Percentiles rank a stretch among this genome's conserved stretches.
Evolutionary conservation across 2,113 vertebrate species (phyloP).

Genomic region (Siniperca knerii): DNA sequence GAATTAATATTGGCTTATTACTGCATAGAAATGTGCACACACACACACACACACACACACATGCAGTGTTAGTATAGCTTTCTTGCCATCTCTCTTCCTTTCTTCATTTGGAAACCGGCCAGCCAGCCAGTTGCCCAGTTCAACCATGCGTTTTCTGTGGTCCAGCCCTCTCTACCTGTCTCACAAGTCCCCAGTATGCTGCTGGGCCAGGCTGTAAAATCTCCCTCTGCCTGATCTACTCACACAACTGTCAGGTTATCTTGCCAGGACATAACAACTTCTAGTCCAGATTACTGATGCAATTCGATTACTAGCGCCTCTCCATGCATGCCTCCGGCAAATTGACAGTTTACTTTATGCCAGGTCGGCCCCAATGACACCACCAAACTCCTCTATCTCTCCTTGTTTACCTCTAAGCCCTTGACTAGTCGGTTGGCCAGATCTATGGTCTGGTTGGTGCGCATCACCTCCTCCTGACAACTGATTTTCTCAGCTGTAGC

Average conservation of each 20-base stretch:
- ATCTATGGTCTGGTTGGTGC: constrained; percentile 83
- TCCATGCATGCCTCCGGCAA: constrained; percentile 50
- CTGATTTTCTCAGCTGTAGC: constrained; percentile 84
- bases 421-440: constrained; percentile 86
- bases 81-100: constrained; percentile 51
- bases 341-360: constrained; percentile 56
- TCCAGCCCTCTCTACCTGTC: constrained; percentile 82
- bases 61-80: constrained; percentile 31
- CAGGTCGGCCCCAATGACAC: constrained; percentile 56
- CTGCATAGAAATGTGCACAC: not conserved
- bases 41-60: not conserved
- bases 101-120: constrained; percentile 79
- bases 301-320: constrained; percentile 62
- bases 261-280: constrained; percentile 71
- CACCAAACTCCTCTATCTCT: constrained; percentile 41
- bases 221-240: constrained; percentile 57
- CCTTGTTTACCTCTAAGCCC: constrained; percentile 85
- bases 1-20: not conserved
- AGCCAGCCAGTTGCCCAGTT: constrained; percentile 79
- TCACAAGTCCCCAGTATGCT: constrained; percentile 76
- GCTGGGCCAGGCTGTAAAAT: constrained; percentile 73
- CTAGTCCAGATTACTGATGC: constrained; percentile 67
- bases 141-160: constrained; percentile 79
- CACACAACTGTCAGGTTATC: constrained; percentile 56
- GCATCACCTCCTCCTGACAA: constrained; percentile 86